Evolutionary conservation across 1,140 invertebrate genomes (phyloP).

Genomic region (Philaenus spumarius): DNA sequence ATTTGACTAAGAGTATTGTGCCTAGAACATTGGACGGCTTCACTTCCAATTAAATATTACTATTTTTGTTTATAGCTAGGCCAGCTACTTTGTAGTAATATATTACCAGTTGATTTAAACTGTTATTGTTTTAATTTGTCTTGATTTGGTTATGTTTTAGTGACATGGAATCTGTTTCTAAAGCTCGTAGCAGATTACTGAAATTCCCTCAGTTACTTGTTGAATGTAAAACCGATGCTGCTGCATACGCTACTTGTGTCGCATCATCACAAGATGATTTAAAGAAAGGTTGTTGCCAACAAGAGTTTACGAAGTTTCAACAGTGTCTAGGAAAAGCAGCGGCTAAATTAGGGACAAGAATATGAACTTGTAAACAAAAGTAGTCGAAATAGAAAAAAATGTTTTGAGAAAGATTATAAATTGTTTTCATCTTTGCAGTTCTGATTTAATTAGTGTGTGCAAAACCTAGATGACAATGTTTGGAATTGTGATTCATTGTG

Average conservation of each 20-base stretch:
- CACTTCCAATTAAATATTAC: too few relatives aligned
- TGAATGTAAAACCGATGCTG: conserved; percentile 59
- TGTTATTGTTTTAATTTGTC: too few relatives aligned
- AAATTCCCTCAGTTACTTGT: conserved; percentile 64
- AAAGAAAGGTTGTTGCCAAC: conserved; percentile 60
- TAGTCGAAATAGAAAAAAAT: not conserved
- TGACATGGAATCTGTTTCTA: conserved; percentile 69
- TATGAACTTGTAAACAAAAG: conserved; percentile 40
- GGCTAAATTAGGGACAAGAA: conserved; percentile 54
- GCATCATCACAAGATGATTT: conserved; percentile 58
- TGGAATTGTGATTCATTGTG: conserved; percentile 40
- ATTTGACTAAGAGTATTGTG: too few relatives aligned
- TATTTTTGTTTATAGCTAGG: too few relatives aligned
- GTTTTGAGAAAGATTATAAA: not conserved
- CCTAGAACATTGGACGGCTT: too few relatives aligned
- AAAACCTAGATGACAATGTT: conserved; percentile 31
- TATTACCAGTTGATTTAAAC: too few relatives aligned
- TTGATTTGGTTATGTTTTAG: too few relatives aligned
- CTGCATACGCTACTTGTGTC: conserved; percentile 69
- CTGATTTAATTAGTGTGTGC: conserved; percentile 13
- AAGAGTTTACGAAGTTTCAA: conserved; percentile 68
- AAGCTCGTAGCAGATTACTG: conserved; percentile 59
- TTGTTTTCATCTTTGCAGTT: not conserved
- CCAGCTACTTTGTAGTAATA: too few relatives aligned
- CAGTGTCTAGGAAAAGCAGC: conserved; percentile 59